Evolutionary conservation across 2,797 vertebrate species (phyloP), one percentile per base, ranked within the genome.

Genomic region (Crossoptilon crossoptilon): DNA sequence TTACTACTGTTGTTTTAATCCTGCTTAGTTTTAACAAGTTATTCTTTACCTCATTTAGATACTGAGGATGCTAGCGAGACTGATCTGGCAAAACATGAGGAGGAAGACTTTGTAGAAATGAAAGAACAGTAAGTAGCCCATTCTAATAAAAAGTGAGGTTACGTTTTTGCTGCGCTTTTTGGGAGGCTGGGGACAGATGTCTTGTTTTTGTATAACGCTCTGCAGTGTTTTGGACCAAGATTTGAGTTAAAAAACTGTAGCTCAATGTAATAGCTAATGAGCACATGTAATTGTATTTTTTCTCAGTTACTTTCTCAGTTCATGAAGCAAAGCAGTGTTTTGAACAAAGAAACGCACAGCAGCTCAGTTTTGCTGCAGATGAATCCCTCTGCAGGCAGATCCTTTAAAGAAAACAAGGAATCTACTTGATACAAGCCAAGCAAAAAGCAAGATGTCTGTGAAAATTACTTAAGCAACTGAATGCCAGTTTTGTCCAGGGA

Each of bases 51-150:
- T 97, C 80, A 7, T 73, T 59, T 95, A 99, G 99, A 99, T 96
- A 99, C 99, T 1, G 99, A 99, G 97, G 99, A 99, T 98, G 99
- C 99, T 91, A 99, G 99, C 83, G 99, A 99, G 96, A 99, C 99
- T 5, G 99, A 99, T 93, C 96, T 99, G 90, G 99, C 99, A 70
- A 99, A 99, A 94, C 99, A 99, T 0, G 99, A 99, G 35, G 99
- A 99, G 67, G 98, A 99, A 81, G 99, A 99, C 96, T 99, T 99
- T 71, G 99, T 99, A 64, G 99, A 99, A 97, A 99, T 99, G 97
- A 99, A 99, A 97, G 99, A 99, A 88, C 99, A 99, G 99, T 99
- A 95, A 98, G 99, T 98, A 94, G 39, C 10, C 12, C 6, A 0
- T 66, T 83, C 21, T 16, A 64, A 23, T 78, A 1, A n/a, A 18